phyloP scores from a whole-genome alignment of 2,888 invertebrate species.

The Leptopilina drosophilae region DNA sequence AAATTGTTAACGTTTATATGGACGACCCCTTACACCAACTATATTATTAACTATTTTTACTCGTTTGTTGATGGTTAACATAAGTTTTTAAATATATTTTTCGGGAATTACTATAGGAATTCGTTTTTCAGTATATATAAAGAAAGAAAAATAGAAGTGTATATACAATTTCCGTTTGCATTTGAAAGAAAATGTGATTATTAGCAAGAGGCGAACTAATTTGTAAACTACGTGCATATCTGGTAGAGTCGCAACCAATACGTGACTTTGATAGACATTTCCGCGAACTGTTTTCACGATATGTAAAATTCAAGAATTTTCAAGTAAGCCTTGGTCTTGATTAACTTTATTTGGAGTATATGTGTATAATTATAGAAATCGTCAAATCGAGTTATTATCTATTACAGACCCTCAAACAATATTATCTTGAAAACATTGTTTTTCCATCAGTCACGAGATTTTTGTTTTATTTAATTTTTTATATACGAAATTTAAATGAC shows the following conservation, averaged over 20 bases:
- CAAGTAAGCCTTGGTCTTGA: slow-evolving; percentile 26
- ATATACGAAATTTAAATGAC: too few species aligned
- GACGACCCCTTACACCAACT: too few species aligned
- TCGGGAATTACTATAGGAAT: too few species aligned
- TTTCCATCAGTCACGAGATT: slow-evolving; percentile 3
- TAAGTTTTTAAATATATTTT: too few species aligned
- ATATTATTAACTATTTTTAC: too few species aligned
- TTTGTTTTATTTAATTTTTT: not conserved
- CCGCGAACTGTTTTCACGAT: slow-evolving; percentile 24
- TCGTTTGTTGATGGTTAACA: too few species aligned
- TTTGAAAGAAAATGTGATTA: too few species aligned
- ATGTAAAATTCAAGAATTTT: slow-evolving; percentile 32
- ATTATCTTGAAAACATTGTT: slow-evolving; percentile 9
- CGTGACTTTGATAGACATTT: slow-evolving; percentile 41
- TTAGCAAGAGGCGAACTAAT: not conserved
- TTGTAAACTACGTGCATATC: slow-evolving; percentile 40
- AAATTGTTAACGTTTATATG: too few species aligned
- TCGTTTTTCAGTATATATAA: too few species aligned
- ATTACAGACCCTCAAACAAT: not conserved
- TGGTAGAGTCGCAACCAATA: not conserved
- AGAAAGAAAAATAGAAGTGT: too few species aligned
- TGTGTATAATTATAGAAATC: not conserved
- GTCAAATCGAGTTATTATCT: not conserved
- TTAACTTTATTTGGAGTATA: not conserved
- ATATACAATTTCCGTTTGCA: too few species aligned